Base-by-base conservation (phyloP, 2,888 invertebrate species). In the Andrena minutula region DNA sequence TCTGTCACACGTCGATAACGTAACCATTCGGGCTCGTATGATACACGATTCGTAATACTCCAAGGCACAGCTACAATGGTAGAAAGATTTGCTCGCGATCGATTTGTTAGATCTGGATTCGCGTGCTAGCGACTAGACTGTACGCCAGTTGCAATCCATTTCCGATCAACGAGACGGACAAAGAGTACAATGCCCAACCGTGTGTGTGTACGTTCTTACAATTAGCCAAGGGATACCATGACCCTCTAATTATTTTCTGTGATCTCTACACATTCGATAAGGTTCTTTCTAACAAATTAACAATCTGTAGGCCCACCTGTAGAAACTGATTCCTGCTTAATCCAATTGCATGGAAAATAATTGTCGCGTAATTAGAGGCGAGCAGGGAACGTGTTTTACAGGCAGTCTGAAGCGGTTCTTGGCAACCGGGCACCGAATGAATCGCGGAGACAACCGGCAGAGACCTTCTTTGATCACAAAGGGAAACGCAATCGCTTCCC, bases 401-500 rank as follows among this genome's bases (percentile, higher is more conserved):
- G 65, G 28, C 49, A 56, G 65, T 72, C 79, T 64, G 77, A 63
- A 10, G 35, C 72, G 49, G 65, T 60, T 49, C 28, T 66, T 41
- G 41, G 47, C 49, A 70, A 56, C 63, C 65, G 51, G 35, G 60
- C 60, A 64, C 71, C 77, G 53, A 73, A 61, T 60, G 58, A 75
- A 53, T 53, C 58, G 71, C 47, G 51, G 64, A 60, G 30, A 51
- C 56, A 26, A 70, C 58, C 64, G 70, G 35, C n/a, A 61, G 56
- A 75, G 79, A 75, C 63, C 82, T 75, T 61, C 86, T 89, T 89
- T 88, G 89, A 89, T 89, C 89, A 84, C 81, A 83, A 87, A 86
- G 87, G 75, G 84, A 89, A 89, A 89, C 86, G 86, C 82, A 87
- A 89, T 88, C 86, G 82, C 86, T 81, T 78, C 74, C 72, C 79